These are phyloP conservation scores for Drepana falcataria DNA, from an alignment of 2,888 invertebrate genomes.

Conservation along the genomic window DNA sequence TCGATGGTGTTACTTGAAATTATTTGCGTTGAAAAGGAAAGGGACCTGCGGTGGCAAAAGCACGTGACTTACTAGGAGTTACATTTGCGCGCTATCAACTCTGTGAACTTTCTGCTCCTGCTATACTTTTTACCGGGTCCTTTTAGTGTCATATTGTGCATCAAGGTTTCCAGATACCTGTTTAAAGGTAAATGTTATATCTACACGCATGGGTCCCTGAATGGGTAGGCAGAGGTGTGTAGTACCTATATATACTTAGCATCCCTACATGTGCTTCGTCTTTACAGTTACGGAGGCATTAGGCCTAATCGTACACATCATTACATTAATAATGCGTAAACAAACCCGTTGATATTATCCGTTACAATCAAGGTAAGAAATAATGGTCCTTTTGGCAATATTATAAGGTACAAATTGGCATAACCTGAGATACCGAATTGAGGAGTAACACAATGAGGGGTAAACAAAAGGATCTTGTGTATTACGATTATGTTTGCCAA, in stretches of 20 bases:
- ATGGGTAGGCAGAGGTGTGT: too few species aligned
- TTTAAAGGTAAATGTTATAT: too few species aligned
- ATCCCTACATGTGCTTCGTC: not conserved
- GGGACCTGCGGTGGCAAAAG: too few species aligned
- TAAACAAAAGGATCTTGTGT: slow-evolving; percentile 9
- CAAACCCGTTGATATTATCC: not conserved
- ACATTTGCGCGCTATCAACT: too few species aligned
- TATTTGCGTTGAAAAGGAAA: too few species aligned
- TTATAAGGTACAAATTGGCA: slow-evolving; percentile 7
- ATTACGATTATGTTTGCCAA: slow-evolving; percentile 15
- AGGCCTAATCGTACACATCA: not conserved
- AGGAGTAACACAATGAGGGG: slow-evolving; percentile 12
- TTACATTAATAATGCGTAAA: not conserved
- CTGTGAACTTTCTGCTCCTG: too few species aligned
- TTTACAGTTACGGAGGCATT: not conserved
- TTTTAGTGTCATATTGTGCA: too few species aligned
- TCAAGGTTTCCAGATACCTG: too few species aligned
- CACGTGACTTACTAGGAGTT: too few species aligned
- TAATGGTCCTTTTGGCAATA: not conserved
- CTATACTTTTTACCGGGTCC: too few species aligned
- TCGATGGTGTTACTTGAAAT: not conserved
- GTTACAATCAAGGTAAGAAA: not conserved
- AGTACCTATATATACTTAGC: too few species aligned
- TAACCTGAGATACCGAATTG: slow-evolving; percentile 8
- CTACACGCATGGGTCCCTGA: too few species aligned